Conservation (phyloP, 2,888 invertebrate genomes). For the Stomorhina lunata region DNA sequence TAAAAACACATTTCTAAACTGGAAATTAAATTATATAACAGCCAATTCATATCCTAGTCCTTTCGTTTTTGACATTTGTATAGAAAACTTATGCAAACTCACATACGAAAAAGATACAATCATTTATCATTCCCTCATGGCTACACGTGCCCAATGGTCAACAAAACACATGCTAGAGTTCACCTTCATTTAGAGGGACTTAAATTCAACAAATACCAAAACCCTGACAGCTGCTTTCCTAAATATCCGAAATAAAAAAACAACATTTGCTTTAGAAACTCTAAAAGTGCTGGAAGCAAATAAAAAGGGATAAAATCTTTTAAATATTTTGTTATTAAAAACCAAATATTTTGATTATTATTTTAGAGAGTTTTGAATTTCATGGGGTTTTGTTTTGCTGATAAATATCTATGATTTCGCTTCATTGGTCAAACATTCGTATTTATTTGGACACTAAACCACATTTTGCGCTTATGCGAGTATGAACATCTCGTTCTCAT, state of each 20-base stretch:
- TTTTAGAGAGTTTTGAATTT: slow-evolving; percentile 20
- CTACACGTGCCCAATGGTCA: slow-evolving; percentile 30
- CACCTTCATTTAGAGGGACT: not conserved
- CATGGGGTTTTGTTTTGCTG: not conserved
- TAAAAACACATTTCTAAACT: not conserved
- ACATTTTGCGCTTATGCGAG: not conserved
- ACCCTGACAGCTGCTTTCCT: slow-evolving; percentile 30
- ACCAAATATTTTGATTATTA: slow-evolving; percentile 27
- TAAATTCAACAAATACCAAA: not conserved
- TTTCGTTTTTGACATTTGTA: not conserved
- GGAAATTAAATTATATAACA: not conserved
- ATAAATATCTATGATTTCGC: slow-evolving; percentile 50
- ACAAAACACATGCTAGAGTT: not conserved
- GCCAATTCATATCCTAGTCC: not conserved
- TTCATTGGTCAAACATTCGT: slow-evolving; percentile 51
- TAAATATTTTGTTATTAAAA: no score
- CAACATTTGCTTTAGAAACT: slow-evolving; percentile 13
- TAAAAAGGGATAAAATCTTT: slow-evolving; percentile 33
- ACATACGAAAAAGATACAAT: not conserved
- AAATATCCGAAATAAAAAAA: no score
- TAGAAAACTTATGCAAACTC: not conserved
- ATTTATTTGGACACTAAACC: slow-evolving; percentile 44
- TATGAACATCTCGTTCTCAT: not conserved
- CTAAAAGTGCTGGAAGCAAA: slow-evolving; percentile 10
- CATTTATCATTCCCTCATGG: not conserved